Percentiles rank a stretch among this genome's conserved stretches.
Evolutionary conservation across 2,888 invertebrate genomes (phyloP).

Genomic region (Schrankia costaestrigalis): DNA sequence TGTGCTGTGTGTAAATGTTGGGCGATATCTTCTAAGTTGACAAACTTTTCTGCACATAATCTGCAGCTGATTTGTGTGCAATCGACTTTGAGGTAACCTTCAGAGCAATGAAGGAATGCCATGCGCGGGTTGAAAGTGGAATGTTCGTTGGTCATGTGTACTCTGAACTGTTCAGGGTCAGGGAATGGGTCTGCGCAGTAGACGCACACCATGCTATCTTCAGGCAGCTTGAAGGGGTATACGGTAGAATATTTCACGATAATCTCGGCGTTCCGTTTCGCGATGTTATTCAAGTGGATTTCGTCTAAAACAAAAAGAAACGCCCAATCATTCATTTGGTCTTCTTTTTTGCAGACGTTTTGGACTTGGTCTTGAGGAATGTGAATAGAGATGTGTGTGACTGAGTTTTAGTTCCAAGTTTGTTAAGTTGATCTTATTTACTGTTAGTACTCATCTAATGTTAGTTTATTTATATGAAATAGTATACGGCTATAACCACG

Average conservation of each 20-base stretch:
- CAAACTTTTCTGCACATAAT: conserved; percentile 45
- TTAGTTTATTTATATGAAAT: too few species aligned
- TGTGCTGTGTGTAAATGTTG: conserved; percentile 53
- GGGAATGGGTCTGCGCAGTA: conserved; percentile 65
- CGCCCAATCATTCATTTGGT: conserved; percentile 60
- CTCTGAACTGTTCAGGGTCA: conserved; percentile 52
- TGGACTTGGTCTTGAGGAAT: too few species aligned
- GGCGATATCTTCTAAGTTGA: conserved; percentile 49
- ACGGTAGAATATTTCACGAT: conserved; percentile 69
- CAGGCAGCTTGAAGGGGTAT: conserved; percentile 72
- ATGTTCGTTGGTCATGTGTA: conserved; percentile 64
- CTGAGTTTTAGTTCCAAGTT: too few species aligned
- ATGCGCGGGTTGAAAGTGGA: conserved; percentile 50
- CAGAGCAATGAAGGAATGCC: conserved; percentile 60
- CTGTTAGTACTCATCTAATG: too few species aligned
- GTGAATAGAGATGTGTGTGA: too few species aligned
- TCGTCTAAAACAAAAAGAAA: conserved; percentile 77
- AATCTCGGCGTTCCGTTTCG: conserved; percentile 70
- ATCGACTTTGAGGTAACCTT: conserved; percentile 65
- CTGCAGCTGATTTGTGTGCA: conserved; percentile 61
- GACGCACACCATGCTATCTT: conserved; percentile 65
- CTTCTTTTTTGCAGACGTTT: conserved; percentile 13
- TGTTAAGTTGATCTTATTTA: too few species aligned
- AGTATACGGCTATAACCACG: too few species aligned
- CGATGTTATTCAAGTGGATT: conserved; percentile 60